Percentiles rank a stretch among this genome's conserved stretches.
Evolutionary conservation across 2,113 vertebrate species (phyloP).

Genomic region (Tapirus terrestris): DNA sequence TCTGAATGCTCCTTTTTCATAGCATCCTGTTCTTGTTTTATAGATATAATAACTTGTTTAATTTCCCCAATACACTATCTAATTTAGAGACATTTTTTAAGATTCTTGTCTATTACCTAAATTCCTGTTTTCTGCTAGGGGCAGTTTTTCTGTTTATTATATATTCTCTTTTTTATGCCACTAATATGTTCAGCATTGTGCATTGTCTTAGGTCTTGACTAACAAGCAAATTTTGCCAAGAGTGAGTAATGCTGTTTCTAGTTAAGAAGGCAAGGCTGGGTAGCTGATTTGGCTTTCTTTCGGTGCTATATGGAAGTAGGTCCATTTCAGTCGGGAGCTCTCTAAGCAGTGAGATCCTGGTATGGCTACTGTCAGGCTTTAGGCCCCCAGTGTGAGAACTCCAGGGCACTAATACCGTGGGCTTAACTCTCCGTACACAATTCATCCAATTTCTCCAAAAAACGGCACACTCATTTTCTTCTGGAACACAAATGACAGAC

Average conservation of each 20-base stretch:
- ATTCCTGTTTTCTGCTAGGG: background rate
- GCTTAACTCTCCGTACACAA: background rate
- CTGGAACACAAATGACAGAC: background rate
- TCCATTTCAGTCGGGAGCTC: background rate
- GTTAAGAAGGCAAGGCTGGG: background rate
- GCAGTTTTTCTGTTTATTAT: background rate
- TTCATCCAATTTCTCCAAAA: background rate
- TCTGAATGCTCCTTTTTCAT: background rate
- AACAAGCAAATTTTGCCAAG: background rate
- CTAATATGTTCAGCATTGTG: background rate
- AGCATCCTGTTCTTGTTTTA: slow-evolving; percentile 1
- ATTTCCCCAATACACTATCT: background rate
- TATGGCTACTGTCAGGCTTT: background rate
- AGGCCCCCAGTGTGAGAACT: background rate
- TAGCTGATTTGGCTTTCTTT: background rate
- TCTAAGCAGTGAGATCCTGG: background rate
- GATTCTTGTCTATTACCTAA: background rate
- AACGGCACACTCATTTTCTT: background rate
- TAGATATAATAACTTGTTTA: background rate
- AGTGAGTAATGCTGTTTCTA: background rate
- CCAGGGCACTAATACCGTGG: background rate
- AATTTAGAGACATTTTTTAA: background rate
- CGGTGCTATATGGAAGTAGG: background rate
- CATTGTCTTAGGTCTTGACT: background rate
- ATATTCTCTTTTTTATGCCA: background rate